Base-by-base conservation (phyloP, 2,113 vertebrate genomes). In the Cololabis saira region DNA sequence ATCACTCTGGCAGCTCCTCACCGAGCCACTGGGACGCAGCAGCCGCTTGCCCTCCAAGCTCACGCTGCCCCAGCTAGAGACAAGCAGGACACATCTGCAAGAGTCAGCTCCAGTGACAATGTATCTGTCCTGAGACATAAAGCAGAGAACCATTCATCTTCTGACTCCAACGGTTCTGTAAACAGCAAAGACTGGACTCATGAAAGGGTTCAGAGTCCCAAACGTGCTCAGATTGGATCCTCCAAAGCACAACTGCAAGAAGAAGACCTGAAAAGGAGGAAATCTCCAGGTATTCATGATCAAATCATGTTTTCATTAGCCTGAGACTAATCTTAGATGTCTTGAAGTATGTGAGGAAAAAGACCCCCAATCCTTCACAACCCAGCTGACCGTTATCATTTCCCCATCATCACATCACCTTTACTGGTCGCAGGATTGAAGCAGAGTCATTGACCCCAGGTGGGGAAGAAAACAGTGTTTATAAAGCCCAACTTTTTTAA, bases 1-100 rank as follows among this genome's bases (percentile, higher is more conserved):
- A 98, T 99, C 90, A 96, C 94, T 12, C 90, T 98, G 51, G 74
- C 92, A 0, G 88, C 95, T 13, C 96, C 96, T 0, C 87, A 87
- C 55, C 80, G 72, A 47, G 90, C 91, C 66, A 93, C 91, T 0
- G 69, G 90, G 63, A 90, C 91, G 2, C 89, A 80, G 48, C 84
- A 84, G 49, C 78, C 78, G 62, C 76, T 89, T n/a, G 1, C 75
- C 40, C 67, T 87, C 67, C 73, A 81, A 50, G 81, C 85, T 14
- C 82, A 85, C 45, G 77, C 72, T 27, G 52, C 66, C 44, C 30
- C 73, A 0, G 69, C 75, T 0, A 51, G 70, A 57, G 87, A 88
- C 60, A 70, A 79, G 44, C 87, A 76, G 51, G 83, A 80, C 41
- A 63, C 82, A 0, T 77, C 79, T 22, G 70, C 62, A 10, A 70